Base-by-base conservation (phyloP, 2,113 vertebrate species). In the Lichenostomus cassidix region DNA sequence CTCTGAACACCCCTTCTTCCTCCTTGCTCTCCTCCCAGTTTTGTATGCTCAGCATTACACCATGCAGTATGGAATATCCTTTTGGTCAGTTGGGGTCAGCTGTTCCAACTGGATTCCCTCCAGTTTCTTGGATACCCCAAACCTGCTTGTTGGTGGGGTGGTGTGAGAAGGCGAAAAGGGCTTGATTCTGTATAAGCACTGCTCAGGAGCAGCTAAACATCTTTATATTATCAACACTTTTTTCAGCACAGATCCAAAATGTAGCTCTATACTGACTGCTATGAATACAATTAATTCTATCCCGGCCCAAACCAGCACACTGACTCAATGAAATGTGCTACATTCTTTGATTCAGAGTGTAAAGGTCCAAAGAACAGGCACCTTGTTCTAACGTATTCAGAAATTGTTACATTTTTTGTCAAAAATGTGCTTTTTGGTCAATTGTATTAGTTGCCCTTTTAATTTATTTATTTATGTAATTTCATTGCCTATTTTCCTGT, bases 141-240 rank as follows among this genome's bases (percentile, higher is more conserved):
- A 20, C 25, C 39, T 65, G 1, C 8, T 68, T 0, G 0, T 33
- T 68, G 46, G 7, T 52, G 11, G 12, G 3, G 22, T 35, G 22
- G 24, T 6, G 13, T 74, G 27, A 60, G 56, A 21, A 56, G n/a
- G 17, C 80, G n/a, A 49, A 76, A 62, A 71, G 29, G 6, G 11
- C 35, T 75, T 76, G 13, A 18, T 19, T 14, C 10, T 44, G 7
- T 18, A 7, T 39, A 33, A 87, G 24, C 25, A 17, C 28, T 73
- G 59, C 21, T 63, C 42, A 63, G 22, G 24, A 68, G 2, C 5
- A 68, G 10, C 1, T 4, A 83, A 53, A 31, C 13, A 39, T 29
- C 21, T 21, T 31, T 44, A 6, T 8, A 4, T 33, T 52, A 22
- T 23, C 58, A 75, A 39, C 12, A 8, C 7, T 20, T 14, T 44